Evolutionary conservation across 1,140 invertebrate species (phyloP), one percentile per base, ranked within the genome.

Genomic region (Zeugodacus cucurbitae): DNA sequence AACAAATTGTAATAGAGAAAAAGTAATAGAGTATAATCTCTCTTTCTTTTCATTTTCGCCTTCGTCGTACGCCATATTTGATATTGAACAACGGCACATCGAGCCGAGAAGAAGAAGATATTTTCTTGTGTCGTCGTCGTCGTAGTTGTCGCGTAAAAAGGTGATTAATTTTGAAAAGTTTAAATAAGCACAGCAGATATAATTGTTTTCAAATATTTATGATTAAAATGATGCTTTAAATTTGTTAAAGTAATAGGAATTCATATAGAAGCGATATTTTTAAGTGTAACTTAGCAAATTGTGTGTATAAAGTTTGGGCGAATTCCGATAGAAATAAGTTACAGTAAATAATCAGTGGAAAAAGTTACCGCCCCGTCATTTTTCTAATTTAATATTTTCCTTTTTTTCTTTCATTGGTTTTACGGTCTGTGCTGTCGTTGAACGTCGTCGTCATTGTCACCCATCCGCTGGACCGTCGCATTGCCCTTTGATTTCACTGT

Each of bases 41-140:
- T 54, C 11, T 54, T 54, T n/a, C 8, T n/a, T 48, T 44, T 82
- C 8, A 26, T 82, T 48, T 82, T 37, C 41, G 22, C 74, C 37
- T 74, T 74, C 67, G 67, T 37, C 7, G 67, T 41, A 34, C 87
- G 87, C 64, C 87, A 70, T 74, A 74, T 74, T 88, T 88, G 48
- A 85, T 67, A 82, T 88, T 86, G 88, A 86, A 88, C 88, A 88
- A 67, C 86, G 54, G 87, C 78, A 88, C 59, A 57, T 59, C 78
- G 62, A 29, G 54, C 26, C 22, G 29, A 57, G 57, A 88, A 88
- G 70, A 88, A 74, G 70, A 74, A 88, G 29, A 57, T 86, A 86
- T 88, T 88, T 88, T 88, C 88, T 57, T 85, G 57, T 86, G 87
- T 82, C 88, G 78, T 64, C 88, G 78, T 64, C 88, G 88, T 59